phyloP scores from a whole-genome alignment of 2,797 vertebrate genomes.

The Pyrocephalus nanus region DNA sequence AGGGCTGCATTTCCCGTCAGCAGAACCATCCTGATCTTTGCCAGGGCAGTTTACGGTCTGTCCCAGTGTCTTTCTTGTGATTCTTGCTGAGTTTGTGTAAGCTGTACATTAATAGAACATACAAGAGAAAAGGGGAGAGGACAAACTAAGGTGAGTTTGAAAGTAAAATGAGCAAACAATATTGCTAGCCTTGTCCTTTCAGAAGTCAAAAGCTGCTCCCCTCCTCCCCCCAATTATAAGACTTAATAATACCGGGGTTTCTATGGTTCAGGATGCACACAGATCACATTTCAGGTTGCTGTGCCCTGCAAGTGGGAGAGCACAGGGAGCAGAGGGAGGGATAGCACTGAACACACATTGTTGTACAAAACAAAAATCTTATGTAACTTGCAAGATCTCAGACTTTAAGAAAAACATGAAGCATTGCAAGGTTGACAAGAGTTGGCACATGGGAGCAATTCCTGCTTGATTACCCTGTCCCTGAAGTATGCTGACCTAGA shows the following conservation, averaged over 20 bases:
- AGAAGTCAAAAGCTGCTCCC: constrained; percentile 43
- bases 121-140: constrained; percentile 40
- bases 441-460: constrained; percentile 20
- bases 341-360: not conserved
- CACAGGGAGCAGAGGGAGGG: not conserved
- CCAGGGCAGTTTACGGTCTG: not conserved
- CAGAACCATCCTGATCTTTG: not conserved
- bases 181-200: constrained; percentile 52
- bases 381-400: not conserved
- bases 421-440: not conserved
- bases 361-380: not conserved
- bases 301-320: constrained; percentile 13
- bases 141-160: constrained; percentile 61
- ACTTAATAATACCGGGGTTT: constrained; percentile 8
- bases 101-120: constrained; percentile 35
- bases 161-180: constrained; percentile 56
- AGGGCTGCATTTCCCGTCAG: not conserved
- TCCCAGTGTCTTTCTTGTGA: constrained; percentile 14
- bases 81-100: constrained; percentile 61
- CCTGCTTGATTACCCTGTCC: not conserved
- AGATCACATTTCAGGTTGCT: constrained; percentile 42
- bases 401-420: not conserved
- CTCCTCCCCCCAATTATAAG: constrained; percentile 32
- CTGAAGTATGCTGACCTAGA: constrained; percentile 11
- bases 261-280: constrained; percentile 37